phyloP scores from a whole-genome alignment of 2,888 invertebrate genomes.

The Sinotaia quadrata region DNA sequence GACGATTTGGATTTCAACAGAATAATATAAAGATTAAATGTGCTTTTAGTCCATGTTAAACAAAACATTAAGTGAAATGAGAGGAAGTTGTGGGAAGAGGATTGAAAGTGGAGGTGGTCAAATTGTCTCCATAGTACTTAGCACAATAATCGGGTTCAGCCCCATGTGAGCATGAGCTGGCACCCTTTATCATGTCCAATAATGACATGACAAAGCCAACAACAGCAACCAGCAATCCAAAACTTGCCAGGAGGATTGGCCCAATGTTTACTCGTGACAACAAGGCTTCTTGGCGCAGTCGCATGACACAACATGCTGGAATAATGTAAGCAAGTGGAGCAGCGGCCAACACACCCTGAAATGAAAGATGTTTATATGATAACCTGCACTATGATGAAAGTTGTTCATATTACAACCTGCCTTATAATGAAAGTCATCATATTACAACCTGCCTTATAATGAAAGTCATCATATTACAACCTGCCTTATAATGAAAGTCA shows the following conservation, averaged over 20 bases:
- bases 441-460: no score
- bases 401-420: no score
- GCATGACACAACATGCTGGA: constrained; percentile 84
- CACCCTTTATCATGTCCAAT: constrained; percentile 73
- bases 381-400: no score
- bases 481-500: no score
- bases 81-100: not conserved
- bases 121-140: not conserved
- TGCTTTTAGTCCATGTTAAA: no score
- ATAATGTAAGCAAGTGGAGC: constrained; percentile 87
- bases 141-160: constrained; percentile 78
- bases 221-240: constrained; percentile 79
- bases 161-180: constrained; percentile 80
- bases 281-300: constrained; percentile 80
- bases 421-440: no score
- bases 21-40: no score
- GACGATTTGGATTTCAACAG: no score
- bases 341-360: constrained; percentile 84
- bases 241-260: constrained; percentile 80
- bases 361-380: no score
- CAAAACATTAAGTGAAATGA: no score
- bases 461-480: no score
- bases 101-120: not conserved
- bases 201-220: constrained; percentile 78
- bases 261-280: constrained; percentile 81